Evolutionary conservation across 2,113 vertebrate genomes (phyloP), one percentile per base, ranked within the genome.

Genomic region (Lampris incognitus): DNA sequence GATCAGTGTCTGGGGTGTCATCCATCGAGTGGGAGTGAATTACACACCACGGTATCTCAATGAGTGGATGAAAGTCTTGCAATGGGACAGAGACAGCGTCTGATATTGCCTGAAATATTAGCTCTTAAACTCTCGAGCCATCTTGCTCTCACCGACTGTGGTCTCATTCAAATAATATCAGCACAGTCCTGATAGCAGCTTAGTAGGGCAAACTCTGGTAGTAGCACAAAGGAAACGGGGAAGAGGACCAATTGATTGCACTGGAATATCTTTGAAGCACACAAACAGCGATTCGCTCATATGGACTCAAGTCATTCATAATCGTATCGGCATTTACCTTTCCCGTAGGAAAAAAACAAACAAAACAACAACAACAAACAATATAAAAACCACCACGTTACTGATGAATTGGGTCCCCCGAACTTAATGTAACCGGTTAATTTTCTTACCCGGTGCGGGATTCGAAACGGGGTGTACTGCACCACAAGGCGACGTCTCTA

Each of bases 171-270:
- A 69, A 89, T 90, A 81, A 87, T 88, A 87, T 90, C 88, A 89
- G 91, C 87, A 90, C 86, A 91, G 90, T 91, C 89, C 88, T 88
- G 84, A 83, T 93, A 92, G 92, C 92, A 93, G 92, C 92, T 88
- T 93, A 89, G 85, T 84, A 93, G 92, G 92, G 92, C 92, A 91
- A 90, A 92, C 88, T 93, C 90, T 92, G 88, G 87, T 92, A 88
- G 88, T 89, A 90, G 88, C 90, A 92, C 87, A 90, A 90, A 91
- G 86, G 86, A 91, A 24, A 82, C 46, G 63, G 77, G 86, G 85
- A 84, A 83, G 74, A 83, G 89, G 88, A 91, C 88, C 82, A 87
- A 88, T 38, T 87, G 86, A 90, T 91, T 89, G 82, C 85, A 88
- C 87, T 78, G 77, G 71, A 89, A 91, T 88, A 82, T 86, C 64